Base-by-base conservation (phyloP, 2,797 vertebrate genomes). In the Hephaestus fuliginosus region DNA sequence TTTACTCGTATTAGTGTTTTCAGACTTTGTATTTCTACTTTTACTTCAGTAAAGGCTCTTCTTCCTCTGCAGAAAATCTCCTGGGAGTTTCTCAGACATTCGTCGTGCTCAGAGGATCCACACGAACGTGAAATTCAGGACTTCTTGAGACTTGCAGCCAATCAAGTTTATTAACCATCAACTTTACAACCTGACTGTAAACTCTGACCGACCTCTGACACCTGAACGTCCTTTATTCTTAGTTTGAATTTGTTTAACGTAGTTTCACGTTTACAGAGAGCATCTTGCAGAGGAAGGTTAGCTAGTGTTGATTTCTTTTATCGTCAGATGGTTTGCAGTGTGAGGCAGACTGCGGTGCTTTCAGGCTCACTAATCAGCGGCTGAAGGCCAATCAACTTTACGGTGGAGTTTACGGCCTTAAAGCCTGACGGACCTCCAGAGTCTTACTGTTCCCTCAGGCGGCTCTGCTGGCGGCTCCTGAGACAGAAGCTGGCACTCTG, bases 341-440 rank as follows among this genome's bases (percentile, higher is more conserved):
- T 20, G 68, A 71, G 3, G 51, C 43, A 48, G 17, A 57, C 56
- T 20, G 33, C 1, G 11, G n/a, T 36, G 52, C 13, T 33, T 63
- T 75, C 55, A 58, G 55, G 49, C 30, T 39, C 41, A 58, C 17
- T 53, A 49, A 72, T 82, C 57, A 25, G 52, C 2, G 66, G n/a
- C 18, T 5, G 7, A 43, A 62, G 75, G 52, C 9, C 70, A 52
- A 25, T 63, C 75, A 41, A 2, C 66, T 82, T 85, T 72, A 79
- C 57, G 14, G 9, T 79, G 30, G 53, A 7, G 51, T 85, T 85
- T 78, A 85, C 67, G 63, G 33, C 17, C 49, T 52, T 71, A 39
- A 78, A 78, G 20, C 56, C 66, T 36, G 36, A 57, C 61, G 10
- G 74, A 71, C 49, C 57, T 58, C 57, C 76, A 46, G 15, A 25